phyloP scores from a whole-genome alignment of 2,888 invertebrate genomes.

The Chrysomela aeneicollis region DNA sequence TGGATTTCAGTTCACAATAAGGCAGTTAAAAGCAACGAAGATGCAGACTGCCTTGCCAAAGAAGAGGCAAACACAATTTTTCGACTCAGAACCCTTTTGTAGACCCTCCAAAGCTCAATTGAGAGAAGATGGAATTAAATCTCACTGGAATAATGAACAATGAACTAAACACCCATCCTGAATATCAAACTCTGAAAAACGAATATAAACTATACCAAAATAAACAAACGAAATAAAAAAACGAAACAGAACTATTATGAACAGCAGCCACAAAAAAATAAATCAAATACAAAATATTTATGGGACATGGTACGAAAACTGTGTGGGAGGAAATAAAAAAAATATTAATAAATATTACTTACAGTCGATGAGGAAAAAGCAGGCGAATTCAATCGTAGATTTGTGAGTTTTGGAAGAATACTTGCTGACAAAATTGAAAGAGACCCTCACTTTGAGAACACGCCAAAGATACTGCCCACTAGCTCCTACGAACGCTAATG shows the following conservation, averaged over 20 bases:
- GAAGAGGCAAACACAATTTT: no score
- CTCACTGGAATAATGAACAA: no score
- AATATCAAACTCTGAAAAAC: background rate
- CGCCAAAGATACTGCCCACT: background rate
- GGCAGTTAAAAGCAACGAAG: no score
- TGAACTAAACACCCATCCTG: slow-evolving; percentile 1
- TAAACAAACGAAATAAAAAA: no score
- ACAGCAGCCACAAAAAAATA: background rate
- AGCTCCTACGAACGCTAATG: background rate
- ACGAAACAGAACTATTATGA: background rate
- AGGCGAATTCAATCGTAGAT: background rate
- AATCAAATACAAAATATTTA: slow-evolving; percentile 2
- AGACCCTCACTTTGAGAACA: background rate
- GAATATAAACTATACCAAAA: no score
- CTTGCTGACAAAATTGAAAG: slow-evolving; percentile 5
- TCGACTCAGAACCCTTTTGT: no score
- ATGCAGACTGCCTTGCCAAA: no score
- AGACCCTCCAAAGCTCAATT: no score
- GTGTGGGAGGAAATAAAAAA: slow-evolving; percentile 1
- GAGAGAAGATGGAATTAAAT: no score
- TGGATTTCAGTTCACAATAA: no score
- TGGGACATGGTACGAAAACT: no score
- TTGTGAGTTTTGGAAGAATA: slow-evolving; percentile 3
- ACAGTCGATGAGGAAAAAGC: background rate
- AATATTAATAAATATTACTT: background rate